These are phyloP conservation scores for Leptonema lineaticorne DNA, from an alignment of 1,140 invertebrate species.

Conservation along the genomic window DNA sequence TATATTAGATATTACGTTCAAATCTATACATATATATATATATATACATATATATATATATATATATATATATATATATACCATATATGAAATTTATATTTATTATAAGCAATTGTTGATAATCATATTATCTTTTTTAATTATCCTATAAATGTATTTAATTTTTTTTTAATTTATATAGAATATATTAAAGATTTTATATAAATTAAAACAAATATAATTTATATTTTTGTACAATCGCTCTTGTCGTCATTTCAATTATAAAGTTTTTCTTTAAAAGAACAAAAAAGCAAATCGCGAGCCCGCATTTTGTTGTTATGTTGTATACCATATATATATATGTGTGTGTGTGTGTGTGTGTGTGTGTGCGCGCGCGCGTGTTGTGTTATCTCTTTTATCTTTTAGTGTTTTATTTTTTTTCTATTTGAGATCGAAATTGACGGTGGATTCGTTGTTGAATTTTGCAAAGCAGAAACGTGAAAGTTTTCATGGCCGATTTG, in stretches of 20 bases:
- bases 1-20: too few species aligned
- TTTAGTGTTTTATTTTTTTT: not conserved
- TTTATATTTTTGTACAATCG: not conserved
- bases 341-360: too few species aligned
- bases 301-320: not conserved
- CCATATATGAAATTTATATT: too few species aligned
- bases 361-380: too few species aligned
- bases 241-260: not conserved
- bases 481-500: slow-evolving; percentile 6
- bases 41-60: too few species aligned
- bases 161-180: too few species aligned
- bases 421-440: not conserved
- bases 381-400: not conserved
- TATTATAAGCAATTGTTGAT: too few species aligned
- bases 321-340: not conserved
- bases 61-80: too few species aligned
- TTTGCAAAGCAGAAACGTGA: not conserved
- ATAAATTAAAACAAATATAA: not conserved
- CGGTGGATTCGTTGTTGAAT: not conserved
- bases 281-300: not conserved
- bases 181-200: too few species aligned
- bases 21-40: too few species aligned
- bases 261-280: not conserved
- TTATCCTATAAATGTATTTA: too few species aligned
- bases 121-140: too few species aligned